Base-by-base conservation (phyloP, 2,797 vertebrate species). In the Geotria australis region DNA sequence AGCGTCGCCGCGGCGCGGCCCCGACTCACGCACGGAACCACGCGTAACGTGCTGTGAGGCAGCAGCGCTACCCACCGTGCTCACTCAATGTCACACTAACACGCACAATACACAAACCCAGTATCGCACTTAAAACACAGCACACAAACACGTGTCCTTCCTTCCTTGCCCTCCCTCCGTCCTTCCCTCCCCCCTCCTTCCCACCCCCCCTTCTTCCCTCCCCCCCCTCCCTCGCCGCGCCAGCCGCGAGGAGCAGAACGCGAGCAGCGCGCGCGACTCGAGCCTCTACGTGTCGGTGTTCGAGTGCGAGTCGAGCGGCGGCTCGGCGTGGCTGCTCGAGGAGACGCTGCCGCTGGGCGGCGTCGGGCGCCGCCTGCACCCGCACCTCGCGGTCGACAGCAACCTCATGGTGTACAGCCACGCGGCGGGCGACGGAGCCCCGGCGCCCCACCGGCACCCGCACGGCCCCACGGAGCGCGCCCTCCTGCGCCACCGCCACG, bases 231-330 rank as follows among this genome's bases (percentile, higher is more conserved):
- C 48, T 15, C 48, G 11, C 48, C 13, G 13, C 3, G 13, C 15
- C 11, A 11, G 15, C 15, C 11, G 11, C 11, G 11, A 51, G 11
- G 15, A 15, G 48, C 48, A 51, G 11, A 51, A 15, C 11, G 48
- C 15, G 48, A 51, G 11, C 11, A 15, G 48, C 11, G 48, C 11
- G 48, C 11, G 48, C 15, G 48, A 38, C 24, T 38, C 24, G 24
- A 38, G 24, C 51, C 51, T 55, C 15, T 55, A n/a, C n/a, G 51
- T 55, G 51, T 55, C 51, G 15, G 51, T 55, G 15, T 55, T 89
- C 69, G 88, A 98, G 71, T 96, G 85, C 63, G 89, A 98, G 64
- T 95, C 88, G 63, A 89, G 84, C 14, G 91, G 89, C 57, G 89
- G 86, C 38, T 84, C 83, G 8, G 80, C 79, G 63, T 98, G 91